Evolutionary conservation across 1,140 invertebrate genomes (phyloP).

Genomic region (Euglossa dilemma): DNA sequence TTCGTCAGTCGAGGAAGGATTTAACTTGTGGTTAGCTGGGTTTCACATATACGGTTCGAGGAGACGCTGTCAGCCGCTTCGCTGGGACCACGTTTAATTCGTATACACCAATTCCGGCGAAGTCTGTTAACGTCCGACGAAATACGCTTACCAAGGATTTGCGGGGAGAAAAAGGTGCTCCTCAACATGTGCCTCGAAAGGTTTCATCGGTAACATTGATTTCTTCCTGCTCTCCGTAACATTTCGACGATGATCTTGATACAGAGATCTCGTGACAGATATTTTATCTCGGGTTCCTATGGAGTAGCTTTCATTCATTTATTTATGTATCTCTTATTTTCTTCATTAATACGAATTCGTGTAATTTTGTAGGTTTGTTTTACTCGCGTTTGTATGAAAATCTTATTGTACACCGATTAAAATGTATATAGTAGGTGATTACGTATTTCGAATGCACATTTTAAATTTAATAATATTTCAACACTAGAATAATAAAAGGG

Average conservation of each 20-base stretch:
- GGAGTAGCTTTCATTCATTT: no score
- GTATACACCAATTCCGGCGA: neutral
- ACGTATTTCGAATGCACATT: no score
- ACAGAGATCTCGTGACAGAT: neutral
- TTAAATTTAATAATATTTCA: no score
- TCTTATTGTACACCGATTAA: no score
- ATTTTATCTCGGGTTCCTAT: no score
- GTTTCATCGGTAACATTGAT: neutral
- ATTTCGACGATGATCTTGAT: neutral
- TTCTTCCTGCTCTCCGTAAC: neutral
- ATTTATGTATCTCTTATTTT: no score
- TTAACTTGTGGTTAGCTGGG: constrained; percentile 57
- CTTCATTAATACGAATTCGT: no score
- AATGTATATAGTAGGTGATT: no score
- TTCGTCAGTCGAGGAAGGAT: constrained; percentile 52
- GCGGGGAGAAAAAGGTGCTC: neutral
- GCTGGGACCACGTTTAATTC: constrained; percentile 28
- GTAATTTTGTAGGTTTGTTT: no score
- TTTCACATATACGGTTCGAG: constrained; percentile 53
- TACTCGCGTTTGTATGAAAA: no score
- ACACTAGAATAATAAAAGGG: no score
- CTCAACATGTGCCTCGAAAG: constrained; percentile 5
- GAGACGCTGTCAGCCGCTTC: constrained; percentile 29
- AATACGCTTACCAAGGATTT: neutral
- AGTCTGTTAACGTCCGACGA: neutral